A percentile compares a stretch with the other conserved stretches of the same genome.
phyloP scores from a whole-genome alignment of 2,113 vertebrate genomes.

The Strigops habroptila region DNA sequence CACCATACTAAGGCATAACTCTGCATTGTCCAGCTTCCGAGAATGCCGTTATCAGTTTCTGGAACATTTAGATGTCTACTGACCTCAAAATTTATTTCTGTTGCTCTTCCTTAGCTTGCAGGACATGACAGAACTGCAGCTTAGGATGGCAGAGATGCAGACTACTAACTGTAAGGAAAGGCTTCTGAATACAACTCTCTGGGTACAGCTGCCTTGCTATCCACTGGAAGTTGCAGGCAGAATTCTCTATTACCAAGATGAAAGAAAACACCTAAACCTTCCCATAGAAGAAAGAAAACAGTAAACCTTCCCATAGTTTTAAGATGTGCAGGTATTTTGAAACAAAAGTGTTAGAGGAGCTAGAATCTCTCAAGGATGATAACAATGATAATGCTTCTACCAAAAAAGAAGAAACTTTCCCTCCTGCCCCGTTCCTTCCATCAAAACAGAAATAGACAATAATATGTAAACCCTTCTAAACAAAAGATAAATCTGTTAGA shows the following conservation, averaged over 20 bases:
- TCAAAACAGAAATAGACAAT: not conserved
- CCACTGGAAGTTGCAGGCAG: not conserved
- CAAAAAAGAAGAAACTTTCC: not conserved
- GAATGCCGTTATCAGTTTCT: not conserved
- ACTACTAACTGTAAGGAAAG: not conserved
- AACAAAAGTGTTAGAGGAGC: not conserved
- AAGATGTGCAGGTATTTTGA: not conserved
- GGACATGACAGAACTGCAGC: not conserved
- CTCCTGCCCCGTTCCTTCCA: not conserved
- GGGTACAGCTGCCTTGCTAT: not conserved
- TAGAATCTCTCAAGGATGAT: not conserved
- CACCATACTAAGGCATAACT: not conserved
- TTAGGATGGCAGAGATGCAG: not conserved
- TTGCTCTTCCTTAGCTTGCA: not conserved
- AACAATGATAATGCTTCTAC: not conserved
- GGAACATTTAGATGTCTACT: not conserved
- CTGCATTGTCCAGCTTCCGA: rapidly evolving
- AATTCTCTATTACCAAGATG: not conserved
- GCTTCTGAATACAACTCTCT: not conserved
- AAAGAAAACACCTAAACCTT: not conserved
- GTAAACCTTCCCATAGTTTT: not conserved
- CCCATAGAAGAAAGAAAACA: too few relatives aligned
- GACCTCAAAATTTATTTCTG: not conserved
- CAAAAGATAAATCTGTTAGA: not conserved
- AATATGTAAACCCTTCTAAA: not conserved